phyloP scores from a whole-genome alignment of 2,113 vertebrate genomes.

The Balaeniceps rex region DNA sequence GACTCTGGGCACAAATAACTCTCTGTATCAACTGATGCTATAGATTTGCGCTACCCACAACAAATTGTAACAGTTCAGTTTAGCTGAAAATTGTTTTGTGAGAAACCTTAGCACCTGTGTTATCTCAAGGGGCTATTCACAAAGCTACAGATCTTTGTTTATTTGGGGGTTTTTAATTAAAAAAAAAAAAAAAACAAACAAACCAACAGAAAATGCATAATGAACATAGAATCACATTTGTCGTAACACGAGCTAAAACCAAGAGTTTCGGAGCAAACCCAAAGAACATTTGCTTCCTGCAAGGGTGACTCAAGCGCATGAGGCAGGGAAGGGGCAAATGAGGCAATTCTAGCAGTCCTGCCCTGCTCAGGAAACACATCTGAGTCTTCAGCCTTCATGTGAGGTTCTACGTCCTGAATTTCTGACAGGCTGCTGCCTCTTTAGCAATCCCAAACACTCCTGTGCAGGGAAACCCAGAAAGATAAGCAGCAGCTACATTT shows the following conservation, averaged over 20 bases:
- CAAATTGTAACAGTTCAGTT: not conserved
- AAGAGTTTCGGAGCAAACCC: not conserved
- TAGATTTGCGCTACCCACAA: not conserved
- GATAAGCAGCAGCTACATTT: not conserved
- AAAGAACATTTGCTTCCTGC: not conserved
- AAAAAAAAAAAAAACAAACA: too few relatives aligned
- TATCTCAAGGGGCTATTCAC: not conserved
- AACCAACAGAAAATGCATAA: not conserved
- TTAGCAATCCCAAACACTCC: not conserved
- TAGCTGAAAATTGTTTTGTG: not conserved
- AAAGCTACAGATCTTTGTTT: too few relatives aligned
- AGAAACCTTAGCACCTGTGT: not conserved
- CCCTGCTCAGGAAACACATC: not conserved
- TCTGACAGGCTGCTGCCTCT: not conserved
- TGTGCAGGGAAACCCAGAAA: not conserved
- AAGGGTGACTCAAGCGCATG: not conserved
- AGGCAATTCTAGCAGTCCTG: not conserved
- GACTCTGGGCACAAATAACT: not conserved
- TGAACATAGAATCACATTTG: not conserved
- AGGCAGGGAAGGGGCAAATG: not conserved
- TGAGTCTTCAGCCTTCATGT: not conserved
- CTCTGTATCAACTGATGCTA: rapidly evolving
- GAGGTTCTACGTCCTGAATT: not conserved
- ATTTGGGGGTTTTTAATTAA: too few relatives aligned
- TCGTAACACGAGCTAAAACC: not conserved